Evolutionary conservation across 2,797 vertebrate species (phyloP), one percentile per base, ranked within the genome.

Genomic region (Coreius guichenoti): DNA sequence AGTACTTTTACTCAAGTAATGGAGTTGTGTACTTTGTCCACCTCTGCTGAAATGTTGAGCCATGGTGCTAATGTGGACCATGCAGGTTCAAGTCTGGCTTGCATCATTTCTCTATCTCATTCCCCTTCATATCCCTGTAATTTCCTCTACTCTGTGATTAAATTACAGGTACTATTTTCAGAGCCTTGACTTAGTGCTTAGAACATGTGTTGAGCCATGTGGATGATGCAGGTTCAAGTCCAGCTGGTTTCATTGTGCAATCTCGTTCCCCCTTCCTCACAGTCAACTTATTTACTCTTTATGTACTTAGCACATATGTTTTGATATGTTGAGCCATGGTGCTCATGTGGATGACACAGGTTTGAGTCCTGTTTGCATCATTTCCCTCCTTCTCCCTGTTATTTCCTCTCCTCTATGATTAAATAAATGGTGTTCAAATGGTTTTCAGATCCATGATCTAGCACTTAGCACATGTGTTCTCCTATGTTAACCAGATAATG

Each of bases 391-490:
- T 21, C 73, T 75, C 5, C 13, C 12, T 23, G 29, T n/a, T 3
- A 36, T 33, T 76, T 36, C 19, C 3, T 39, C 7, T 58, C 2
- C 12, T 58, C 19, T 33, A 8, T 13, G 96, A 97, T 97, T 97
- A 97, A 95, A 88, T 76, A 94, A 94, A 93, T 92, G 94, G 94
- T 91, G 92, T 91, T 93, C 92, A 96, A 43, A 39, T 9, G 39
- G 39, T 43, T 96, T 97, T 96, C 94, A 95, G 94, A 93, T 95
- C 93, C 93, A 94, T 96, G 97, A 96, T 96, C 94, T 65, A 8
- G 36, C 51, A 6, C 9, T 70, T 81, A 43, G 21, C 51, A 58
- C 43, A 31, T 9, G 26, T 47, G 8, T 74, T 83, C 67, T 72
- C 5, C 43, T 16, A 31, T 14, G 49, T 82, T 65, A 16, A 12